Conservation (phyloP, 2,113 vertebrate genomes). For the Pycnonotus jocosus region DNA sequence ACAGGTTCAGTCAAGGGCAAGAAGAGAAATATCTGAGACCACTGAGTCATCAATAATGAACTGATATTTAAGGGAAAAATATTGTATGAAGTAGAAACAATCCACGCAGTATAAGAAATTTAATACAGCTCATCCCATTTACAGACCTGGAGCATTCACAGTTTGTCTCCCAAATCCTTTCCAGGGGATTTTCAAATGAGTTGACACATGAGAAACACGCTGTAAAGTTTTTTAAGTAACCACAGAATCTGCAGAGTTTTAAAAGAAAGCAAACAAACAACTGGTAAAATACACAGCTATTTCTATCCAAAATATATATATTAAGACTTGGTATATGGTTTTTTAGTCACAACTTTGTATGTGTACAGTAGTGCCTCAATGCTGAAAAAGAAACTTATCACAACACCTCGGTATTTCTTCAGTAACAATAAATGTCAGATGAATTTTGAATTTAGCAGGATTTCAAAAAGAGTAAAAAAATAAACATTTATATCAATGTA, state of each 20-base stretch:
- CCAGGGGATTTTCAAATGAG: neutral
- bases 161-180: neutral
- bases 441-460: neutral
- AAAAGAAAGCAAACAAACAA: neutral
- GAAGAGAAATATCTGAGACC: neutral
- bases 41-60: neutral
- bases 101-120: neutral
- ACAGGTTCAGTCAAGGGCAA: neutral
- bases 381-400: neutral
- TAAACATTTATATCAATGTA: rapidly evolving
- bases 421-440: neutral
- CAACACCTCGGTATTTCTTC: neutral
- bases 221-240: neutral
- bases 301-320: neutral
- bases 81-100: neutral
- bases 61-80: neutral
- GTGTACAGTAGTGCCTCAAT: neutral
- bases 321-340: neutral
- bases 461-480: neutral
- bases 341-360: neutral
- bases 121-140: neutral
- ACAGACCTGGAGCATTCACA: neutral
- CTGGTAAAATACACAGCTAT: neutral
- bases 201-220: neutral
- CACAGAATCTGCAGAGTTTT: neutral